These are phyloP conservation scores for Rhynchotus rufescens DNA, from an alignment of 2,797 vertebrate genomes.

Conservation along the genomic window DNA sequence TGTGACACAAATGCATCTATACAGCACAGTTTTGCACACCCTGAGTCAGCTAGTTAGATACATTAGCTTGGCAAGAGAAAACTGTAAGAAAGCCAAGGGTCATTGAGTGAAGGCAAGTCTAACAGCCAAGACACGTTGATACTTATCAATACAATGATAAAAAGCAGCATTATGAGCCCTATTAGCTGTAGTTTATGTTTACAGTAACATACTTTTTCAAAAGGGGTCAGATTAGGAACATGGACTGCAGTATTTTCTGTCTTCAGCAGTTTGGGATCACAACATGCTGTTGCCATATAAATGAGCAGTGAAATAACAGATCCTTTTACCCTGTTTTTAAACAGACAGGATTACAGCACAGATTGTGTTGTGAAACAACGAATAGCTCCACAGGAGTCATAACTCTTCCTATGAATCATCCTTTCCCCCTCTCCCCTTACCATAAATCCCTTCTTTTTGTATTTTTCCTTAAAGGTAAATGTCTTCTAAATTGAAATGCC, in stretches of 20 bases:
- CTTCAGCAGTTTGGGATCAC: not conserved
- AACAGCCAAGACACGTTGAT: not conserved
- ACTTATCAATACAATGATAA: not conserved
- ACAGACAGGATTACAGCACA: conserved; percentile 22
- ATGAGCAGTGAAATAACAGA: conserved; percentile 38
- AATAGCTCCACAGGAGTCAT: conserved; percentile 33
- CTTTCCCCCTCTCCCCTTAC: not conserved
- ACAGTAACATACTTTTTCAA: conserved; percentile 30
- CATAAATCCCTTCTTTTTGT: not conserved
- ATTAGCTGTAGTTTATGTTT: conserved; percentile 27
- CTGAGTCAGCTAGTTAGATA: not conserved
- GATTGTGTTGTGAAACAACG: conserved; percentile 50
- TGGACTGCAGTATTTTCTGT: conserved; percentile 43
- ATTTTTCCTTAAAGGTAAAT: conserved; percentile 6
- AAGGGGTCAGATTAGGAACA: conserved; percentile 19
- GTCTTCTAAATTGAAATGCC: not conserved
- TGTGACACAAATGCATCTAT: not conserved
- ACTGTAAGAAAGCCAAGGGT: not conserved
- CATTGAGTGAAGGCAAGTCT: not conserved
- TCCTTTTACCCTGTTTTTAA: conserved; percentile 22
- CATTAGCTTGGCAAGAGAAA: not conserved
- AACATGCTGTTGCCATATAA: conserved; percentile 14
- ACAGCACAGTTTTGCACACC: accelerated
- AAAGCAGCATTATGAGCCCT: not conserved
- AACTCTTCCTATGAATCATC: conserved; percentile 44